Conservation (phyloP, 1,140 invertebrate genomes). For the Drosophila navojoa region DNA sequence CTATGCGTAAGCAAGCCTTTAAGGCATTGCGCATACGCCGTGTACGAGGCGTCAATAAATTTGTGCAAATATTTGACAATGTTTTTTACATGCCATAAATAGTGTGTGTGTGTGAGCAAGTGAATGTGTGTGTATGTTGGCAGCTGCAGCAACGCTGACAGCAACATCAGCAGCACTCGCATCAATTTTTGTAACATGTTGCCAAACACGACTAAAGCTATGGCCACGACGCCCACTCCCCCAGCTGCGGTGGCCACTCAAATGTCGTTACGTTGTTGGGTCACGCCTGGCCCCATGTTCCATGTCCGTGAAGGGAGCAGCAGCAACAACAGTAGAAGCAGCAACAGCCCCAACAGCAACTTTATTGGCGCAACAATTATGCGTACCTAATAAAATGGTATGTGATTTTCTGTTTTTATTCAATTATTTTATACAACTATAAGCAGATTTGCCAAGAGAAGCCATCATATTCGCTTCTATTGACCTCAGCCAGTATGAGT, state of each 20-base stretch:
- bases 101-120: constrained; percentile 27
- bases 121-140: background rate
- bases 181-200: constrained; percentile 82
- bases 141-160: constrained; percentile 54
- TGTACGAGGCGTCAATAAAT: constrained; percentile 48
- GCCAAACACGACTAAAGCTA: constrained; percentile 68
- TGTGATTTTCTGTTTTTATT: constrained; percentile 1
- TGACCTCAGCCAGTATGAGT: background rate
- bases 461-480: too few relatives aligned
- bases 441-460: too few relatives aligned
- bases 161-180: constrained; percentile 53
- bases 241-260: constrained; percentile 71
- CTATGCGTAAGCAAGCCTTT: constrained; percentile 3
- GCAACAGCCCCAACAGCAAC: constrained; percentile 44
- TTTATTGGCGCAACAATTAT: constrained; percentile 80
- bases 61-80: constrained; percentile 55
- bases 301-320: constrained; percentile 41
- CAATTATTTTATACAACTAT: too few relatives aligned
- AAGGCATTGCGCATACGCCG: constrained; percentile 36
- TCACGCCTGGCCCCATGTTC: constrained; percentile 64
- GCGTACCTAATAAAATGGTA: constrained; percentile 75
- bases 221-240: constrained; percentile 39
- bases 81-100: constrained; percentile 68
- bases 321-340: background rate
- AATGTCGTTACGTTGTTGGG: constrained; percentile 81